These are phyloP conservation scores for Balearica regulorum DNA, from an alignment of 2,797 vertebrate genomes.

Conservation along the genomic window DNA sequence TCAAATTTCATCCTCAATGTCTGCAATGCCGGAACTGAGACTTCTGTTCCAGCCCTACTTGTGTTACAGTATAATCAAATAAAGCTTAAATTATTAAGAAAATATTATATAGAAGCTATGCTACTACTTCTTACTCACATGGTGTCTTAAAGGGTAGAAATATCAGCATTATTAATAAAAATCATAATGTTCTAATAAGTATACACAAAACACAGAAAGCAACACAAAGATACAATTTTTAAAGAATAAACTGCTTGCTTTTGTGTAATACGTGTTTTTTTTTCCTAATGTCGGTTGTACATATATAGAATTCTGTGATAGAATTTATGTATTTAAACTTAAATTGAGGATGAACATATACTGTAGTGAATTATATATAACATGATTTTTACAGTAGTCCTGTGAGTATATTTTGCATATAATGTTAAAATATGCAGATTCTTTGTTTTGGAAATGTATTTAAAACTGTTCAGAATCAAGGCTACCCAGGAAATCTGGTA, in stretches of 20 bases:
- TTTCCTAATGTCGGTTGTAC: neutral
- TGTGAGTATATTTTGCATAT: neutral
- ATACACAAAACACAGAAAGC: neutral
- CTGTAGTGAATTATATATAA: neutral
- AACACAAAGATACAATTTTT: neutral
- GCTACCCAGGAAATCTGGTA: neutral
- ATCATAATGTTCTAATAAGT: neutral
- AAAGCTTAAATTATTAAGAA: neutral
- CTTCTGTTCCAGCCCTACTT: neutral
- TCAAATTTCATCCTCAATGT: neutral
- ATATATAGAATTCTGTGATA: neutral
- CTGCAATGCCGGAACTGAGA: neutral
- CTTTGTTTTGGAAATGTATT: neutral
- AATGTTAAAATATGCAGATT: neutral
- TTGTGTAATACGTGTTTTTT: neutral
- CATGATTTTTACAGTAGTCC: neutral
- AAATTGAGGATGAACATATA: neutral
- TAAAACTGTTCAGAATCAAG: neutral
- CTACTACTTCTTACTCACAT: neutral
- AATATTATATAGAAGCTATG: neutral
- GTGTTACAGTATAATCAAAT: neutral
- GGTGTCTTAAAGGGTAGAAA: neutral
- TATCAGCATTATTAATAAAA: neutral
- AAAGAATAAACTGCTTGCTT: neutral
- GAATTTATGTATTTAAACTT: neutral